Percentiles rank a stretch among this genome's conserved stretches.
These are phyloP conservation scores for Heliconius sara DNA, from an alignment of 2,888 invertebrate species.

Conservation along the genomic window DNA sequence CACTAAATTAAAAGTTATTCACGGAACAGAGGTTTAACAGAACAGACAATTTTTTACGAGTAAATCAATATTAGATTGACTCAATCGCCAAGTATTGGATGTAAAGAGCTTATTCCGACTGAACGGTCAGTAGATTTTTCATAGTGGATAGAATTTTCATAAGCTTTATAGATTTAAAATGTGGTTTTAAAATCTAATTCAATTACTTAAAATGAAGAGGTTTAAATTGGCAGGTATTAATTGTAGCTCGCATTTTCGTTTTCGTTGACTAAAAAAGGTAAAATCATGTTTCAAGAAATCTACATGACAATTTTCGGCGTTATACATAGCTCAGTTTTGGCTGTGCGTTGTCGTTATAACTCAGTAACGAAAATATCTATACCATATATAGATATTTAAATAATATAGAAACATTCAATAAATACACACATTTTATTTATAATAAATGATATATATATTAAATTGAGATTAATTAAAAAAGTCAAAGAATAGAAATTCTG, in stretches of 20 bases:
- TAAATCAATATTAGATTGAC: conserved; percentile 6
- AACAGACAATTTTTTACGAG: background rate
- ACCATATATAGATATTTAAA: too few relatives aligned
- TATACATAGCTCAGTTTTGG: too few relatives aligned
- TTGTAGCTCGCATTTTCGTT: background rate
- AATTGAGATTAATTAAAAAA: background rate
- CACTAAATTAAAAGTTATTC: background rate
- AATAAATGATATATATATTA: background rate
- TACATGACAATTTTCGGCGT: too few relatives aligned
- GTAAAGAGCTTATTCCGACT: conserved; percentile 1
- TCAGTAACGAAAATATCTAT: too few relatives aligned
- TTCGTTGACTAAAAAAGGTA: background rate
- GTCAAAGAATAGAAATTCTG: background rate
- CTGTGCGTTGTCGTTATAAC: too few relatives aligned
- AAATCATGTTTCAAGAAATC: too few relatives aligned
- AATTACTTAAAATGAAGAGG: too few relatives aligned
- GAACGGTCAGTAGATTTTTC: conserved; percentile 3
- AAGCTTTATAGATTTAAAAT: background rate
- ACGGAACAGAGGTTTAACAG: background rate
- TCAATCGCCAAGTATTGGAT: conserved; percentile 5
- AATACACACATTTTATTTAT: too few relatives aligned
- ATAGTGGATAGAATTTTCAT: background rate
- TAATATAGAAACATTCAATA: too few relatives aligned
- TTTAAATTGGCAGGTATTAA: too few relatives aligned
- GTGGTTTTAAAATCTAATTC: background rate